Evolutionary conservation across 2,113 vertebrate genomes (phyloP), one percentile per base, ranked within the genome.

Genomic region (Lophura nycthemera): DNA sequence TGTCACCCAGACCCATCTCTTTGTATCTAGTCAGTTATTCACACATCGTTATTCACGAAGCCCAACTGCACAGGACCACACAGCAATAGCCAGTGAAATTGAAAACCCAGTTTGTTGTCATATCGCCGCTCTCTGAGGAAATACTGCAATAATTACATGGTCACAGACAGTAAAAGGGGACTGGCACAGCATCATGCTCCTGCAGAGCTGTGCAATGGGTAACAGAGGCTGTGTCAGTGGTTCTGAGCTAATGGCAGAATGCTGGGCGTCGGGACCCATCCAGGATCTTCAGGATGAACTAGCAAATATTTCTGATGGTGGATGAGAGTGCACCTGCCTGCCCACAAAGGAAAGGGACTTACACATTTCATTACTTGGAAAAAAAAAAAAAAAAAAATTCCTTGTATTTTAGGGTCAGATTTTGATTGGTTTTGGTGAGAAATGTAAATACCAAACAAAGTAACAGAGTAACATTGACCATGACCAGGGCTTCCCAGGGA

Each of bases 151-250:
- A 88, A 77, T 42, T n/a, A 77, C 8, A 5, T 1, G 32, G 8
- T 19, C 43, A 30, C 5, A 70, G 54, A 36, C 63, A 74, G 21
- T 54, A 42, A 52, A 60, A 12, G 66, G 29, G 34, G 36, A 77
- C 21, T 54, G 16, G 22, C 32, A 14, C 18, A n/a, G 13, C 16
- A 60, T 71, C 32, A 1, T 29, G 45, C 79, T 95, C 88, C 64
- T 64, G n/a, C 6, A 3, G 22, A 45, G 2, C 48, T 88, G 13
- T 1, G 2, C 25, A 14, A 43, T 8, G 38, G 34, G 38, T 8
- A 92, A 40, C 54, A 92, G 32, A 18, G 0, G 0, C 21, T 13
- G 29, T 30, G 32, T 10, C 0, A 0, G 36, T 29, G 30, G 16
- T 30, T 24, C 18, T 24, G 16, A 54, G 21, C 66, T 78, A 40